Base-by-base conservation (phyloP, 2,797 vertebrate genomes). In the Pipistrellus pygmaeus region DNA sequence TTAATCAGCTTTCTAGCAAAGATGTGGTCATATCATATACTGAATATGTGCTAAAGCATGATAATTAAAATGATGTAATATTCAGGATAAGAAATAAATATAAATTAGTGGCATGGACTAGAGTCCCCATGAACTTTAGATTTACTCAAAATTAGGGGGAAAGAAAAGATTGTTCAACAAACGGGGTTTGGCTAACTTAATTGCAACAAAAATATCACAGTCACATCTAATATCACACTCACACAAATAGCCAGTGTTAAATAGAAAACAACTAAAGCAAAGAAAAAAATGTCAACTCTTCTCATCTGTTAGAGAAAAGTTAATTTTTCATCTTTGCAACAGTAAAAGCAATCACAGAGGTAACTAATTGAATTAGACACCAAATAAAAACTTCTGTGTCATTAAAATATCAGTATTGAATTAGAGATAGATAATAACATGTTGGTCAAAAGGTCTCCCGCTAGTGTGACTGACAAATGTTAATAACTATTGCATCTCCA, bases 261-360 rank as follows among this genome's bases (percentile, higher is more conserved):
- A 53, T 8, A 91, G 64, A 55, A 82, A 93, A 48, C 25, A 91
- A 68, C 23, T 71, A 78, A 51, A 91, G 71, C 35, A 64, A n/a
- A 81, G 51, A 18, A 30, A 80, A 85, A 77, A 73, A 88, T 32
- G 53, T 48, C 27, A 51, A 76, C 25, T 60, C 55, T 93, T 83
- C 44, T 64, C 46, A 71, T 44, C 38, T 80, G 30, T 32, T 32
- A 38, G 55, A 90, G 53, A 86, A 91, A 92, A 35, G 32, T 53
- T 77, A 80, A 69, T 83, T 96, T 92, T 86, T 91, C 60, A 89
- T 30, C 55, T 85, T 91, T 81, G 44, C 81, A 71, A 94, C 23
- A 85, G 86, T 69, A 57, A 83, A 96, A 92, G 51, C 48, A 69
- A 69, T 30, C 15, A 51, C 25, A 73, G 94, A 96, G 64, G 25